phyloP scores from a whole-genome alignment of 2,797 vertebrate genomes.

The Dryobates pubescens region DNA sequence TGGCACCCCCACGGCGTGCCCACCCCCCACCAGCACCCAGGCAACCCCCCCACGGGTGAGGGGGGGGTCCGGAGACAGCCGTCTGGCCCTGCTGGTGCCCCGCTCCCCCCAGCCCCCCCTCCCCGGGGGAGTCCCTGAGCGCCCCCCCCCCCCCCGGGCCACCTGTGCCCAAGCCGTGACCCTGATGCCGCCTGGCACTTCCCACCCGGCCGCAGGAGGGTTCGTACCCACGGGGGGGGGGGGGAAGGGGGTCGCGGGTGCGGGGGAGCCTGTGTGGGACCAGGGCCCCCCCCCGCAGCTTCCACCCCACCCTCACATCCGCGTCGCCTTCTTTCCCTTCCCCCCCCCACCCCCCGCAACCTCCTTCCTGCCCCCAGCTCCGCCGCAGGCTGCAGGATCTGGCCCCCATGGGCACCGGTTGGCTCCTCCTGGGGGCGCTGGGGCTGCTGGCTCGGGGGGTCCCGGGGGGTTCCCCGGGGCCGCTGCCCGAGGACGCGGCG shows the following conservation, averaged over 20 bases:
- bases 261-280: no score
- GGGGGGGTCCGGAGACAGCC: neutral
- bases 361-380: no score
- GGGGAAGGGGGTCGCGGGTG: no score
- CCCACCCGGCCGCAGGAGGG: neutral
- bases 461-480: no score
- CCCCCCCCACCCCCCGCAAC: no score
- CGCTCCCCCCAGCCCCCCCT: no score
- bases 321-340: no score
- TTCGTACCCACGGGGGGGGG: no score
- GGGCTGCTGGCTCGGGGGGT: neutral
- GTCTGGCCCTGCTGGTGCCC: neutral
- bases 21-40: neutral
- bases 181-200: neutral
- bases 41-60: accelerated
- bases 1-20: neutral
- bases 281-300: no score
- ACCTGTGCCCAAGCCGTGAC: neutral
- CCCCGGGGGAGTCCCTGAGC: neutral
- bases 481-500: conserved; percentile 51
- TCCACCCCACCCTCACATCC: no score
- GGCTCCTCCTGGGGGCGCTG: conserved; percentile 33
- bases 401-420: neutral
- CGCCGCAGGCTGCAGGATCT: neutral
- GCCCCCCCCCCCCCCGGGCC: neutral